These are phyloP conservation scores for Pimephales promelas DNA, from an alignment of 2,113 vertebrate genomes.

Conservation along the genomic window DNA sequence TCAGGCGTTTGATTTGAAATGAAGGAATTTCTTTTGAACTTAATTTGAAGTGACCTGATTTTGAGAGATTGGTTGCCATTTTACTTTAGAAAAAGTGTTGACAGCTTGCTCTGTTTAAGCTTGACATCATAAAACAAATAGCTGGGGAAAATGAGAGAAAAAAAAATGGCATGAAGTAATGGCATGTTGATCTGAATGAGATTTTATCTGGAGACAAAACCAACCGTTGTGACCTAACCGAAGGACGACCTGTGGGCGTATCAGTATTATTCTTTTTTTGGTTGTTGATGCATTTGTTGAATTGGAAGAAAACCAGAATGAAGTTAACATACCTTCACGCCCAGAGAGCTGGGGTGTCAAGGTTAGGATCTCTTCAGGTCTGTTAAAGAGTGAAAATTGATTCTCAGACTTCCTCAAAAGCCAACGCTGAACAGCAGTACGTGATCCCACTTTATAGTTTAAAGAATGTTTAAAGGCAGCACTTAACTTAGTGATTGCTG, in stretches of 20 bases:
- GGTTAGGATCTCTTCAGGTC: neutral
- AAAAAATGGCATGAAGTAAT: neutral
- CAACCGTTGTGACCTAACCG: constrained; percentile 14
- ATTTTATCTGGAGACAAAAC: constrained; percentile 29
- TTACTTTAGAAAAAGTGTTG: neutral
- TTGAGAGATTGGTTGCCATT: neutral
- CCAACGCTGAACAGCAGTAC: no score
- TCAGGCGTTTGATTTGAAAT: neutral
- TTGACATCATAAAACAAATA: neutral
- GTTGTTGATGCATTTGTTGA: neutral
- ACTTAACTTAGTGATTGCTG: no score
- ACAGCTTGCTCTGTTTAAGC: neutral
- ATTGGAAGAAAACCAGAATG: neutral
- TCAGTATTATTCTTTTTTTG: neutral
- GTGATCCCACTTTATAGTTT: no score
- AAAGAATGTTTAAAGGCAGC: no score
- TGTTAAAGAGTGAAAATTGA: neutral
- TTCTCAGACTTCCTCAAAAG: neutral
- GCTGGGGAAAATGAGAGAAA: neutral
- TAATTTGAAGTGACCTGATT: neutral
- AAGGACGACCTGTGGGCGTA: constrained; percentile 30
- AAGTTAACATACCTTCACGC: constrained; percentile 24
- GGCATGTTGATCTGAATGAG: neutral
- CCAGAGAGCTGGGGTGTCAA: neutral
- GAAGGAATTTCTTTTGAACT: neutral